Evolutionary conservation across 2,113 vertebrate genomes (phyloP).

Genomic region (Rhizomys pruinosus): DNA sequence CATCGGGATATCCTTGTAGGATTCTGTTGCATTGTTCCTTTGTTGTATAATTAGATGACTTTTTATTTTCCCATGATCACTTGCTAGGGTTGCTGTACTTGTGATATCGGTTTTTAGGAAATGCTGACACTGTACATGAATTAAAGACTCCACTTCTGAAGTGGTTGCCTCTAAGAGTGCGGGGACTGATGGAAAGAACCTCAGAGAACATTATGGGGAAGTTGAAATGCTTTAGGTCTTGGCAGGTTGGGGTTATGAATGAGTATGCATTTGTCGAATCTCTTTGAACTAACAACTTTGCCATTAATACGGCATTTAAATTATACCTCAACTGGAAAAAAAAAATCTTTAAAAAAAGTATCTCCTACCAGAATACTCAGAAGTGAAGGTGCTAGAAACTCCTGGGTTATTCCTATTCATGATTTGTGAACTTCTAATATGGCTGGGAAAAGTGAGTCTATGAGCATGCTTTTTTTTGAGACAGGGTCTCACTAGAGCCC

Average conservation of each 20-base stretch:
- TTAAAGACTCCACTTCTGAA: not conserved
- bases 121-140: not conserved
- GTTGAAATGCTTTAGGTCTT: not conserved
- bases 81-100: not conserved
- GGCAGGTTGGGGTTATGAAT: not conserved
- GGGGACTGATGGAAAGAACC: not conserved
- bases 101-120: not conserved
- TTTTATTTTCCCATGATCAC: not conserved
- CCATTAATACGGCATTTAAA: not conserved
- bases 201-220: not conserved
- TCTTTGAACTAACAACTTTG: not conserved
- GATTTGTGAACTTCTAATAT: not conserved
- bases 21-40: not conserved
- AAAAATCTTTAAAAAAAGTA: not conserved
- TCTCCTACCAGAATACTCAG: not conserved
- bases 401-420: not conserved
- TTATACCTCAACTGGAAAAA: not conserved
- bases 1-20: not conserved
- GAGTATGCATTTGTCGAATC: not conserved
- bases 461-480: too few relatives aligned
- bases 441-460: not conserved
- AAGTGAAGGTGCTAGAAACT: not conserved
- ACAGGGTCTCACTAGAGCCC: too few relatives aligned
- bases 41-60: conserved; percentile 1
- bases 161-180: not conserved